These are phyloP conservation scores for Caenorhabditis sp. DNA, from an alignment of 2,888 invertebrate species.

Conservation along the genomic window DNA sequence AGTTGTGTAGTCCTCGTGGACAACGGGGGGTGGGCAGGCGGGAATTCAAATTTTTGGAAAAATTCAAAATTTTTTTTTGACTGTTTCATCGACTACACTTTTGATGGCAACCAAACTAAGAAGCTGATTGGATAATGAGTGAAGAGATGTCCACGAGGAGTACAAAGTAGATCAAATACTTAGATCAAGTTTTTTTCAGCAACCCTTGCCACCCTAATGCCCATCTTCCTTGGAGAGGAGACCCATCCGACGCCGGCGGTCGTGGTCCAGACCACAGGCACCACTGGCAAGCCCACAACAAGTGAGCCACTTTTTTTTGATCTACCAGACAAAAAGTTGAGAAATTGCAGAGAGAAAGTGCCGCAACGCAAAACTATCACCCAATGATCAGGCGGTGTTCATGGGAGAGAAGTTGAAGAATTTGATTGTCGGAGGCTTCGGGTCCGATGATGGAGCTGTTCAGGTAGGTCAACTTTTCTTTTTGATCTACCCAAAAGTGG, in stretches of 20 bases:
- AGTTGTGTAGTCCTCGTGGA: background rate
- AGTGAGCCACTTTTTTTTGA: constrained; percentile 10
- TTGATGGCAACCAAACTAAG: too few relatives aligned
- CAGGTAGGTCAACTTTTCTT: too few relatives aligned
- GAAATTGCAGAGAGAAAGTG: constrained; percentile 59
- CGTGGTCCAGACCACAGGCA: constrained; percentile 4
- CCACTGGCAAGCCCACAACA: constrained; percentile 40
- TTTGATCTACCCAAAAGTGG: too few relatives aligned
- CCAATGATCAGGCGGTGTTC: constrained; percentile 71
- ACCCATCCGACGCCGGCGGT: background rate
- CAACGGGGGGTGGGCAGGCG: too few relatives aligned
- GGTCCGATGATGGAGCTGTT: constrained; percentile 58
- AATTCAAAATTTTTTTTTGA: too few relatives aligned
- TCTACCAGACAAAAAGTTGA: too few relatives aligned
- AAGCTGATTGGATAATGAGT: too few relatives aligned
- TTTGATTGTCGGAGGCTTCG: constrained; percentile 68
- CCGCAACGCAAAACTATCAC: constrained; percentile 62
- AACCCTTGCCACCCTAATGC: constrained; percentile 21
- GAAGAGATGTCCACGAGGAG: too few relatives aligned
- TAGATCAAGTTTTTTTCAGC: constrained; percentile 36
- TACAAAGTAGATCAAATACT: background rate
- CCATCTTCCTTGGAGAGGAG: constrained; percentile 12
- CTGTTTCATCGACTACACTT: too few relatives aligned
- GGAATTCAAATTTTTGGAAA: too few relatives aligned
- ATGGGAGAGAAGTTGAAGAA: constrained; percentile 75